These are phyloP conservation scores for Zonitis immaculata DNA, from an alignment of 2,888 invertebrate species.

Conservation along the genomic window DNA sequence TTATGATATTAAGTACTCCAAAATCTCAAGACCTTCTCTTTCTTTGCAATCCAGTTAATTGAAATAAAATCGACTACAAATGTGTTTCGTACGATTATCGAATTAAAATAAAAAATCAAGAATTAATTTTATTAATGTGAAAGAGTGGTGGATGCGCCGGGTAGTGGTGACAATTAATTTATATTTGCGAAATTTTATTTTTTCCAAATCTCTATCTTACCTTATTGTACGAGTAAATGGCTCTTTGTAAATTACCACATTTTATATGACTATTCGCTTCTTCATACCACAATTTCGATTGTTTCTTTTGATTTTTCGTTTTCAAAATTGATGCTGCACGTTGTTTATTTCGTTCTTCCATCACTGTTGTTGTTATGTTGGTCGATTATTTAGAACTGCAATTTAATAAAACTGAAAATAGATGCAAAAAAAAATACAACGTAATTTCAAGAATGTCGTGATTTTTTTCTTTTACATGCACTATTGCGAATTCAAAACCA, in stretches of 20 bases:
- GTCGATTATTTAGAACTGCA: neutral
- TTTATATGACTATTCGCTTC: slow-evolving; percentile 75
- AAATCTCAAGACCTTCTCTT: too few species aligned
- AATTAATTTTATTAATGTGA: too few species aligned
- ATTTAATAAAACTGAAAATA: too few species aligned
- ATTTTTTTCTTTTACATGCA: slow-evolving; percentile 12
- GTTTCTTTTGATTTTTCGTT: slow-evolving; percentile 40
- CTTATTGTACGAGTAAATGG: slow-evolving; percentile 66
- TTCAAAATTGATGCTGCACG: slow-evolving; percentile 42
- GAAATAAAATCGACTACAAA: too few species aligned
- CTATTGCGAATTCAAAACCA: slow-evolving; percentile 6
- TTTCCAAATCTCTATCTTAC: slow-evolving; percentile 46
- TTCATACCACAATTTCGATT: slow-evolving; percentile 68
- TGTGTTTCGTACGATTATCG: too few species aligned
- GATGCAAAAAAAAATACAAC: neutral
- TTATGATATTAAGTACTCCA: too few species aligned
- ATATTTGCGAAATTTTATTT: too few species aligned
- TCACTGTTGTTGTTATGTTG: slow-evolving; percentile 22
- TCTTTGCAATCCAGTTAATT: too few species aligned
- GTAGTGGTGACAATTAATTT: too few species aligned
- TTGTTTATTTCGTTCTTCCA: slow-evolving; percentile 35
- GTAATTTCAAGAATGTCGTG: slow-evolving; percentile 2
- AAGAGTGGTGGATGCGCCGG: too few species aligned
- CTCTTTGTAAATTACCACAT: slow-evolving; percentile 67
- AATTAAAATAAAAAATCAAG: too few species aligned